Base-by-base conservation (phyloP, 2,113 vertebrate species). In the Phasianus colchicus region DNA sequence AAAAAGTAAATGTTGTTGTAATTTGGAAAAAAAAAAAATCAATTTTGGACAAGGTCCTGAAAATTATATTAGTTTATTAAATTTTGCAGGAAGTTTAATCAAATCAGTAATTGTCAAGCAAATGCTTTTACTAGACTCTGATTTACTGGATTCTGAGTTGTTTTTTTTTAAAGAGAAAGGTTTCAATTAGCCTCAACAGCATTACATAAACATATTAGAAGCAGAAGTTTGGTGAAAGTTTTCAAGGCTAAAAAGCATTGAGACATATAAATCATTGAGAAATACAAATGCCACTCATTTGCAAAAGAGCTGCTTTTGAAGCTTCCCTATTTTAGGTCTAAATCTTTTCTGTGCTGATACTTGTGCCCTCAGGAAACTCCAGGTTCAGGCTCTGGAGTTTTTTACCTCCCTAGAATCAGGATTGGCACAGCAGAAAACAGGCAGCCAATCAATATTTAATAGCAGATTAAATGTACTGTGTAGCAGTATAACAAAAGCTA, bases 271-370 rank as follows among this genome's bases (percentile, higher is more conserved):
- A 54, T 54, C 52, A 54, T 15, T 30, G 27, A 29, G 52, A 27
- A 29, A 29, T 29, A 38, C 7, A 77, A 82, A 82, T 73, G 54
- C n/a, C 19, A 24, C n/a, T 82, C 32, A 57, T 15, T 19, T 4
- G 34, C 15, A 21, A 86, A 86, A 78, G 20, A 89, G 89, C 50
- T 85, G 89, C 77, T 48, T 32, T 47, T 93, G 89, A 92, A 94
- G 90, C 90, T 71, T 91, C 93, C 67, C 72, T 83, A 67, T 96
- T 76, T 25, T 67, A 73, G 47, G 86, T 94, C 90, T 96, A 75
- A 96, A 90, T 96, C 52, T 90, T 85, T 89, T 95, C 95, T 89
- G 83, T 89, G 79, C 78, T 89, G n/a, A 7, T 89, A 75, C 80
- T 81, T 63, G 65, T 74, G 50, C 74, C 88, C 87, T 97, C 89